phyloP scores from a whole-genome alignment of 53 echinoderm and acorn worm genomes.

The Patiria pectinifera region DNA sequence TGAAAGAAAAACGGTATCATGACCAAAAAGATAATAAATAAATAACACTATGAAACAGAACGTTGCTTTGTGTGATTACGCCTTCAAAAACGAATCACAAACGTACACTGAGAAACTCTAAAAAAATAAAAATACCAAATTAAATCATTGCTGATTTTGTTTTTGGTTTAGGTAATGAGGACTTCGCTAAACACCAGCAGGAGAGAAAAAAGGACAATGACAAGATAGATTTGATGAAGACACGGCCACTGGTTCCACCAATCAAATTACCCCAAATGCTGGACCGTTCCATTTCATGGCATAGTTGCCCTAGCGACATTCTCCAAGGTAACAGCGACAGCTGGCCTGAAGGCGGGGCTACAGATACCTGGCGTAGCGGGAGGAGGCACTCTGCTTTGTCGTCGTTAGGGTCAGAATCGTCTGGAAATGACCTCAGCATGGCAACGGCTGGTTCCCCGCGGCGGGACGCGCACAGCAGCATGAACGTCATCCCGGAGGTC shows the following conservation, averaged over 20 bases:
- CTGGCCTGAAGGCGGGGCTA: background rate
- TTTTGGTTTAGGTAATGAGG: background rate
- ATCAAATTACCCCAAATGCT: background rate
- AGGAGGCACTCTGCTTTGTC: background rate
- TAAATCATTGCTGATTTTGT: background rate
- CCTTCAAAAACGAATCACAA: background rate
- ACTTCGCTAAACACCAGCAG: background rate
- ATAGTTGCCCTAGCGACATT: conserved; percentile 15
- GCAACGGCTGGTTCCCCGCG: background rate
- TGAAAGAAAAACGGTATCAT: too few species aligned
- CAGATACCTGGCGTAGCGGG: background rate
- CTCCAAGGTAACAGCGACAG: background rate
- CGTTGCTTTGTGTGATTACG: too few species aligned
- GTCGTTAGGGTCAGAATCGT: background rate
- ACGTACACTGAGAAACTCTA: background rate
- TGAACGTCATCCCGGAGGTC: conserved; percentile 38
- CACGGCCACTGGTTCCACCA: conserved; percentile 24
- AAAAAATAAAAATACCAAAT: background rate
- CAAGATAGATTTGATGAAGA: conserved; percentile 35
- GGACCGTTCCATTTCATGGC: conserved; percentile 41
- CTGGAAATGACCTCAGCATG: conserved; percentile 19
- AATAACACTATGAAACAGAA: too few species aligned
- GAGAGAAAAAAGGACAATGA: background rate
- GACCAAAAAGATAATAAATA: too few species aligned
- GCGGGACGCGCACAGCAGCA: background rate